Conservation (phyloP, 2,113 vertebrate species). For the Rutilus rutilus region DNA sequence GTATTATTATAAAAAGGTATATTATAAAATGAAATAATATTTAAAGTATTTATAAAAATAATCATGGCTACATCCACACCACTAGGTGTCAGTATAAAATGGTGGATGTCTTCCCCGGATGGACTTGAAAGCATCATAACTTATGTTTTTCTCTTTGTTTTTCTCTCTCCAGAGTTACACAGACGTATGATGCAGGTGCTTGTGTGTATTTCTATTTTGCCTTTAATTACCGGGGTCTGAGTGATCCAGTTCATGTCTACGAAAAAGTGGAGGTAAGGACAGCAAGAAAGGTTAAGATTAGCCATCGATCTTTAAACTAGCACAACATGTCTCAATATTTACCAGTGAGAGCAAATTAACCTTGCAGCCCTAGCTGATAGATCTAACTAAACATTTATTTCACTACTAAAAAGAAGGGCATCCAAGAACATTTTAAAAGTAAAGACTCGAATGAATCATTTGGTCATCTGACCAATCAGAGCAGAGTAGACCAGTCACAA, state of each 20-base stretch:
- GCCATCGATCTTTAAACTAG: not conserved
- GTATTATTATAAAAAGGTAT: not conserved
- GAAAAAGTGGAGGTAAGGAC: slow-evolving; percentile 93
- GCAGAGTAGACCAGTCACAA: too few species aligned
- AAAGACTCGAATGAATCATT: too few species aligned
- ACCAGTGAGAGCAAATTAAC: not conserved
- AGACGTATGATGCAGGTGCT: slow-evolving; percentile 94
- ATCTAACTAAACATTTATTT: not conserved
- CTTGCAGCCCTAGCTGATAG: not conserved
- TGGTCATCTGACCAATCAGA: too few species aligned
- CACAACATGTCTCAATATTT: not conserved
- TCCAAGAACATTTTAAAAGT: too few species aligned
- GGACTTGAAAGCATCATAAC: not conserved
- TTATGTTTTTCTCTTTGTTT: not conserved
- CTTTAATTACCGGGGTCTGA: slow-evolving; percentile 98
- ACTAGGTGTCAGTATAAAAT: not conserved
- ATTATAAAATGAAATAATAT: not conserved
- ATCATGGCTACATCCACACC: not conserved
- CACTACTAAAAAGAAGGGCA: not conserved
- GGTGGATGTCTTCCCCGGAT: not conserved
- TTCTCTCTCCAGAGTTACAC: slow-evolving; percentile 84
- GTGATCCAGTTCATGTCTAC: slow-evolving; percentile 90
- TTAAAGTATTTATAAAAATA: not conserved
- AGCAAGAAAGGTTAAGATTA: not conserved
- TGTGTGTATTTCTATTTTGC: slow-evolving; percentile 99